Evolutionary conservation across 2,113 vertebrate species (phyloP).

Genomic region (Pygoscelis antarcticus): DNA sequence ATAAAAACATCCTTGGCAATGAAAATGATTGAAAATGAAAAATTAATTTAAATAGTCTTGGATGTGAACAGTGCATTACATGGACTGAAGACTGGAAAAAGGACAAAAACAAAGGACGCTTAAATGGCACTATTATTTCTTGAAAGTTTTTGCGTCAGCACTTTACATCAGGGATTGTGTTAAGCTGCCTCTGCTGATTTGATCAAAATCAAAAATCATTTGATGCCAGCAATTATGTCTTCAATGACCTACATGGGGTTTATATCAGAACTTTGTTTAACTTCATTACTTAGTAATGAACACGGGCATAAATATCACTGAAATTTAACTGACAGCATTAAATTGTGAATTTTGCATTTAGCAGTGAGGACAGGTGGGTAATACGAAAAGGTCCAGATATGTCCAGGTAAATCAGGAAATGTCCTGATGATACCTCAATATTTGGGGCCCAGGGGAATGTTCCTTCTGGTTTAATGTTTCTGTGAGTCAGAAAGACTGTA

Average conservation of each 20-base stretch:
- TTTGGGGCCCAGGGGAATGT: background rate
- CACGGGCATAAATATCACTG: background rate
- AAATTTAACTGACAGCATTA: background rate
- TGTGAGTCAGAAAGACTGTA: background rate
- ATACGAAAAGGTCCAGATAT: background rate
- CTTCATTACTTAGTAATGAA: background rate
- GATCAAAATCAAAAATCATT: background rate
- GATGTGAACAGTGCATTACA: background rate
- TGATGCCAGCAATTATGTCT: background rate
- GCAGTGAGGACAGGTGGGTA: rapidly evolving
- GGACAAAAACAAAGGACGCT: background rate
- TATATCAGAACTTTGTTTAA: background rate
- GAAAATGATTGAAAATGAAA: conserved; percentile 51
- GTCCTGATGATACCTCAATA: background rate
- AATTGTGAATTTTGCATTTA: background rate
- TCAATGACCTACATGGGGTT: background rate
- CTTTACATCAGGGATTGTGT: background rate
- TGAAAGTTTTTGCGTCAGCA: background rate
- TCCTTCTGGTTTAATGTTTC: background rate
- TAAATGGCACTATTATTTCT: background rate
- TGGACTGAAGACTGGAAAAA: background rate
- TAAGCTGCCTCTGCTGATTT: background rate
- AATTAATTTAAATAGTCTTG: background rate
- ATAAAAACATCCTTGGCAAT: conserved; percentile 23
- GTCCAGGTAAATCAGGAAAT: background rate